Conservation (phyloP, 1,140 invertebrate genomes). For the Bilobella aurantiaca region DNA sequence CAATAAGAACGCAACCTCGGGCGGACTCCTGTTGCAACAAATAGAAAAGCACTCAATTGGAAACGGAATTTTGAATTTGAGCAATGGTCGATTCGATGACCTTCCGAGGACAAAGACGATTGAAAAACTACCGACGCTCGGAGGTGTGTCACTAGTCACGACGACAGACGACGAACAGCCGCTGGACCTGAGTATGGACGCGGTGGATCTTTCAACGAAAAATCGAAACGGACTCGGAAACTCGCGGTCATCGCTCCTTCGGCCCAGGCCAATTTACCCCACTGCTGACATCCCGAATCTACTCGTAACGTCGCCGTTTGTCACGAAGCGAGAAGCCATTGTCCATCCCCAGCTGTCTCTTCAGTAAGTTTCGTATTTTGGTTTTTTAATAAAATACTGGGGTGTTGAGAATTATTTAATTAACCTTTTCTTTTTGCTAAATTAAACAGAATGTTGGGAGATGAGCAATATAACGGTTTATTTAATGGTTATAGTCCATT, state of each 20-base stretch:
- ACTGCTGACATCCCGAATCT: constrained; percentile 16
- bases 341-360: constrained; percentile 27
- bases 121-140: too few species aligned
- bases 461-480: constrained; percentile 8
- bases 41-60: constrained; percentile 16
- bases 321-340: constrained; percentile 19
- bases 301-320: constrained; percentile 27
- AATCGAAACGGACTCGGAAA: constrained; percentile 10
- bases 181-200: constrained; percentile 66
- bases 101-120: constrained; percentile 25
- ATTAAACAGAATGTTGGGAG: background rate
- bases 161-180: constrained; percentile 45
- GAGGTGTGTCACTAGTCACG: background rate
- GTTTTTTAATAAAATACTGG: too few species aligned
- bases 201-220: constrained; percentile 78
- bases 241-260: constrained; percentile 21
- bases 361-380: constrained; percentile 13
- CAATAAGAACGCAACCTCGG: constrained; percentile 11
- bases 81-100: constrained; percentile 18
- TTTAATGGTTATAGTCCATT: constrained; percentile 23
- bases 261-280: constrained; percentile 25
- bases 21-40: constrained; percentile 22
- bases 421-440: background rate
- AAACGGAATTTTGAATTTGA: constrained; percentile 21
- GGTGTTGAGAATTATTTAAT: too few species aligned